Evolutionary conservation across 2,888 invertebrate species (phyloP).

Genomic region (Meiosimyza platycephala): DNA sequence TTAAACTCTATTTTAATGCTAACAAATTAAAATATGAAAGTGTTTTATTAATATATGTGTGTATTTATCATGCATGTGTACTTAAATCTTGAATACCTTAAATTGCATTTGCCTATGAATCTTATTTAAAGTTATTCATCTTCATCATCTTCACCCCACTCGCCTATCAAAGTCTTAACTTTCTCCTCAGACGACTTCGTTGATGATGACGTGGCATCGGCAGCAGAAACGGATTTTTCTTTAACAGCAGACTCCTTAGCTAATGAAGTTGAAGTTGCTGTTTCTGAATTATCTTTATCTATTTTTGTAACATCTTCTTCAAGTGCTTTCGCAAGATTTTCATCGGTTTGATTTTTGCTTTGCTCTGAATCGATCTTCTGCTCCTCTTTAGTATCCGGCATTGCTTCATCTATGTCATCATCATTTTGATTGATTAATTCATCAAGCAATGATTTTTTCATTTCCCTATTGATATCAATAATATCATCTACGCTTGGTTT

Average conservation of each 20-base stretch:
- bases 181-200: conserved; percentile 49
- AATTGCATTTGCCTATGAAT: background rate
- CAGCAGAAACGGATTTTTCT: background rate
- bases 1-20: conserved; percentile 26
- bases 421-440: background rate
- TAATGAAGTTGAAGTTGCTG: background rate
- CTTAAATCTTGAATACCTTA: conserved; percentile 15
- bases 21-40: conserved; percentile 25
- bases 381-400: background rate
- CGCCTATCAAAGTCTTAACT: conserved; percentile 64
- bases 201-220: conserved; percentile 15
- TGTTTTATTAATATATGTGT: conserved; percentile 8
- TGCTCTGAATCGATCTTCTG: conserved; percentile 23
- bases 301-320: background rate
- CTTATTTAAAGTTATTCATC: conserved; percentile 49
- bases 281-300: conserved; percentile 16
- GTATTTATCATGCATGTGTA: conserved; percentile 13
- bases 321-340: background rate
- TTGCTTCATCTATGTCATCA: background rate
- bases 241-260: background rate
- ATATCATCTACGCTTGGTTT: background rate
- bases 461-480: conserved; percentile 4
- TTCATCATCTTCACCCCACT: conserved; percentile 66
- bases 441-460: background rate
- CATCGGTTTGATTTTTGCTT: background rate